Evolutionary conservation across 2,888 invertebrate genomes (phyloP).

Genomic region (Magallana nippona): DNA sequence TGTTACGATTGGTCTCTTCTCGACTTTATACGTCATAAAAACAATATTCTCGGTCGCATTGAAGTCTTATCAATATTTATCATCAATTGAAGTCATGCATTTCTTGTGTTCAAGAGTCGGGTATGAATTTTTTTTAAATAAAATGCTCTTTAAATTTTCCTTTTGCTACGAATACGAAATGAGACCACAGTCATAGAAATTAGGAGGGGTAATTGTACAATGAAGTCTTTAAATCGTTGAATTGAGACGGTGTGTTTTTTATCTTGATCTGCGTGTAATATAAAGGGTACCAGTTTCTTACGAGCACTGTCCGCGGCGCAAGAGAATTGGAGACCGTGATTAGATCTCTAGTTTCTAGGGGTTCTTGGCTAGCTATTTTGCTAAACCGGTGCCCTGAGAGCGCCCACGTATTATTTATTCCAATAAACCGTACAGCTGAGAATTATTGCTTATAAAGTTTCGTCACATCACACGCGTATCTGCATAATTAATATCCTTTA

Average conservation of each 20-base stretch:
- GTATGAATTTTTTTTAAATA: slow-evolving; percentile 22
- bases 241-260: slow-evolving; percentile 28
- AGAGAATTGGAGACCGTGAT: slow-evolving; percentile 4
- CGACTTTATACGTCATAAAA: slow-evolving; percentile 19
- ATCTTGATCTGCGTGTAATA: slow-evolving; percentile 30
- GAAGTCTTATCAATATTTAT: slow-evolving; percentile 10
- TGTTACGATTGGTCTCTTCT: background rate
- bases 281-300: slow-evolving; percentile 23
- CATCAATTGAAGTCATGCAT: slow-evolving; percentile 5
- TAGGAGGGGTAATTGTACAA: slow-evolving; percentile 23
- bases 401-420: slow-evolving; percentile 25
- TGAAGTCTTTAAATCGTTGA: slow-evolving; percentile 31
- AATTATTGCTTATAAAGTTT: slow-evolving; percentile 11
- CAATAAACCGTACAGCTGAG: slow-evolving; percentile 20
- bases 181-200: slow-evolving; percentile 24
- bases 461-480: slow-evolving; percentile 20
- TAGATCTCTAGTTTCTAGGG: slow-evolving; percentile 5
- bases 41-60: slow-evolving; percentile 3
- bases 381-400: background rate
- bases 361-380: slow-evolving; percentile 17
- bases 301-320: slow-evolving; percentile 9
- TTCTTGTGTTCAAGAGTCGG: background rate
- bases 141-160: slow-evolving; percentile 25
- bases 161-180: background rate
- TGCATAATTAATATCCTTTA: slow-evolving; percentile 33